These are phyloP conservation scores for Thereva unica DNA, from an alignment of 2,888 invertebrate species.

Conservation along the genomic window DNA sequence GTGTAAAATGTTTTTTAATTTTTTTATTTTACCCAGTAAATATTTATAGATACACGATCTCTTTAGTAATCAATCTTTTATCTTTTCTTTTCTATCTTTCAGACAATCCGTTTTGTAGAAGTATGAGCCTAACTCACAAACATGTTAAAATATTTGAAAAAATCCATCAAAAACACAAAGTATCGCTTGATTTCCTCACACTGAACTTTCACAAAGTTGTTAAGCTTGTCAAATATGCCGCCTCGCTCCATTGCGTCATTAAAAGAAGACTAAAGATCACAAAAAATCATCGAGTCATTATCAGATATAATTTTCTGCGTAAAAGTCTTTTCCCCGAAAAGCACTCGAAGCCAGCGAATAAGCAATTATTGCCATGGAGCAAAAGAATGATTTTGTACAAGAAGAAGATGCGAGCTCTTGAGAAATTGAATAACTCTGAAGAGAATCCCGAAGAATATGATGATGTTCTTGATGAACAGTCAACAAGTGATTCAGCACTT, in stretches of 20 bases:
- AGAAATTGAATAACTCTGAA: constrained; percentile 39
- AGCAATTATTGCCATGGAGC: constrained; percentile 47
- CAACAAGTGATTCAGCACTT: neutral
- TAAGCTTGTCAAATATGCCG: constrained; percentile 11
- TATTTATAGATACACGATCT: no score
- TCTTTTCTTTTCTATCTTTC: neutral
- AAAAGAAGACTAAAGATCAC: constrained; percentile 6
- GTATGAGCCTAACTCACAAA: constrained; percentile 5
- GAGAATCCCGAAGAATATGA: constrained; percentile 26
- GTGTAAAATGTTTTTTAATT: no score
- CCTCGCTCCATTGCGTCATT: neutral
- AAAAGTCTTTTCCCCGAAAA: constrained; percentile 7
- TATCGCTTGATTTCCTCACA: constrained; percentile 18
- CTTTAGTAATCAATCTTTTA: no score
- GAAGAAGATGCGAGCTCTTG: constrained; percentile 45
- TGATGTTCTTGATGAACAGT: constrained; percentile 26
- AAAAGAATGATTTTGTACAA: constrained; percentile 46
- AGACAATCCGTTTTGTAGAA: constrained; percentile 1
- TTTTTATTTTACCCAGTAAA: no score
- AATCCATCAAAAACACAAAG: constrained; percentile 10
- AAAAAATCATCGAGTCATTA: constrained; percentile 6
- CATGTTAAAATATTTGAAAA: constrained; percentile 8
- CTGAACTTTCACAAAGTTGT: constrained; percentile 10
- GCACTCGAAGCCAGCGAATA: neutral
- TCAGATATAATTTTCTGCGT: constrained; percentile 15